phyloP scores from a whole-genome alignment of 2,888 invertebrate genomes.

The Phengaris arion region DNA sequence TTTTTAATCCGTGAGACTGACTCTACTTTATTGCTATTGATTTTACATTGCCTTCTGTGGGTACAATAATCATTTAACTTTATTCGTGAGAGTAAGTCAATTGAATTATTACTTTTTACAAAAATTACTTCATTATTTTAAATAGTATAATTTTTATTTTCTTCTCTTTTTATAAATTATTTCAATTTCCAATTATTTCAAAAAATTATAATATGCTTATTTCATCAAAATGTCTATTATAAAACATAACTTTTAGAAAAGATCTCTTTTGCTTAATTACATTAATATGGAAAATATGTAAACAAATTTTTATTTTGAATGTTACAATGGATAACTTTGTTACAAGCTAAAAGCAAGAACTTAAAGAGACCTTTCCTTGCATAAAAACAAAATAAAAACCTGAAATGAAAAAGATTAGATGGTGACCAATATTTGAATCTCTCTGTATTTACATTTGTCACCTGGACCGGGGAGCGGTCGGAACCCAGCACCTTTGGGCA shows the following conservation, averaged over 20 bases:
- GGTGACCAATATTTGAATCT: background rate
- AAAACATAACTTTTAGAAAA: background rate
- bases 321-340: no score
- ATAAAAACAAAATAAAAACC: conserved; percentile 32
- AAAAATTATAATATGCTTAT: background rate
- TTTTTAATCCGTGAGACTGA: conserved; percentile 9
- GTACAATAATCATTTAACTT: conserved; percentile 15
- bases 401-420: conserved; percentile 38
- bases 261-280: background rate
- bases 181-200: background rate
- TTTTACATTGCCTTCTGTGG: conserved; percentile 18
- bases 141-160: background rate
- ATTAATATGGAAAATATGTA: background rate
- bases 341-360: no score
- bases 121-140: background rate
- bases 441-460: conserved; percentile 22
- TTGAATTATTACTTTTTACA: background rate
- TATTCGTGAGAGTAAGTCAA: background rate
- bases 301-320: no score
- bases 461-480: background rate
- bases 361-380: conserved; percentile 26
- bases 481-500: conserved; percentile 12
- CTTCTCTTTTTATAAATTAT: background rate
- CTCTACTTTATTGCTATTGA: conserved; percentile 2
- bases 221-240: background rate